phyloP scores from a whole-genome alignment of 2,113 vertebrate species.

The Reinhardtius hippoglossoides region DNA sequence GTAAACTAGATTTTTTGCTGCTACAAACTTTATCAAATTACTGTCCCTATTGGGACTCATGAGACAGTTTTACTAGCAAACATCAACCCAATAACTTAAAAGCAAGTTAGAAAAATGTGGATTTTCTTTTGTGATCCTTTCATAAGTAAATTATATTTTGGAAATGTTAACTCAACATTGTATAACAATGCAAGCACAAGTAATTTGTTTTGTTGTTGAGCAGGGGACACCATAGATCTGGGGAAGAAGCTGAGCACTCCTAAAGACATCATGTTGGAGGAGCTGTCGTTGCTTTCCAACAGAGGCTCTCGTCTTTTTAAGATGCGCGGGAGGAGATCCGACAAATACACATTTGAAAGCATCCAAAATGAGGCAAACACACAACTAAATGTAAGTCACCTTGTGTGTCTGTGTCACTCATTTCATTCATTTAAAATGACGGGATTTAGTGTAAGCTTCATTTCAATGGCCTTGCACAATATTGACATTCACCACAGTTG shows the following conservation, averaged over 20 bases:
- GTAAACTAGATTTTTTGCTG: too few species aligned
- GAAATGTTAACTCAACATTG: background rate
- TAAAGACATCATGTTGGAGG: slow-evolving; percentile 98
- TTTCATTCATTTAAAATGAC: background rate
- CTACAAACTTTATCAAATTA: too few species aligned
- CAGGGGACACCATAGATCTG: slow-evolving; percentile 89
- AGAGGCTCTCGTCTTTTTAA: slow-evolving; percentile 96
- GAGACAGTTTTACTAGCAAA: too few species aligned
- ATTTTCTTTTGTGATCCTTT: too few species aligned
- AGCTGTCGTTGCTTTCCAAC: slow-evolving; percentile 92
- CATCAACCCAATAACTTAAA: too few species aligned
- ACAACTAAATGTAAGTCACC: slow-evolving; percentile 87
- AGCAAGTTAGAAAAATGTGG: too few species aligned
- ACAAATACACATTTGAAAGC: slow-evolving; percentile 98
- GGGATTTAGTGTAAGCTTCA: background rate
- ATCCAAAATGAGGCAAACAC: slow-evolving; percentile 91
- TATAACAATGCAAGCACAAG: background rate
- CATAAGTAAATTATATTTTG: background rate
- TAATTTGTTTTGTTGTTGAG: slow-evolving; percentile 21
- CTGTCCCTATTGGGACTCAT: too few species aligned
- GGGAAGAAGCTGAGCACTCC: slow-evolving; percentile 96
- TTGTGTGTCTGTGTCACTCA: background rate
- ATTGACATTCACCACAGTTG: background rate
- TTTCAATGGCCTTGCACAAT: too few species aligned
- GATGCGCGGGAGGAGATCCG: slow-evolving; percentile 95